phyloP scores from a whole-genome alignment of 2,797 vertebrate genomes.

The Malacoraja senta region DNA sequence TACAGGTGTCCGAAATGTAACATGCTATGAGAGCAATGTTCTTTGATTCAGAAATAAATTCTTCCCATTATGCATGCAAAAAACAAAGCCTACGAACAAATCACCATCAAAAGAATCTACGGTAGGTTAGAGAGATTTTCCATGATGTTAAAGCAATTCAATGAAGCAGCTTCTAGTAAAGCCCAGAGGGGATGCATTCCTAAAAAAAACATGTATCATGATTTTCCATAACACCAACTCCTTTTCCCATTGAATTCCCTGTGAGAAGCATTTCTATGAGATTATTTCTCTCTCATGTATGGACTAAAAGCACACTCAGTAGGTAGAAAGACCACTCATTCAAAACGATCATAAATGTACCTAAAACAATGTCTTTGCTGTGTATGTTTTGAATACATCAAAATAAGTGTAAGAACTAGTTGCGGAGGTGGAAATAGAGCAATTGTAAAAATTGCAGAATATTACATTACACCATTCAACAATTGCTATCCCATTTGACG shows the following conservation, averaged over 20 bases:
- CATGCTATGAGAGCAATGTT: background rate
- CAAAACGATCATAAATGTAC: background rate
- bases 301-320: background rate
- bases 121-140: background rate
- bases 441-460: background rate
- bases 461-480: background rate
- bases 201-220: too few relatives aligned
- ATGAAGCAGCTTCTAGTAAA: background rate
- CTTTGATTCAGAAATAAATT: background rate
- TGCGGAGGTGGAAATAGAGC: background rate
- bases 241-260: too few relatives aligned
- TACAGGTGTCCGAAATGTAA: background rate
- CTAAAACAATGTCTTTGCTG: background rate
- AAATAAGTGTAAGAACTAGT: background rate
- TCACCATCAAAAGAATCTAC: background rate
- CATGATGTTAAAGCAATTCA: slow-evolving; percentile 3
- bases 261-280: too few relatives aligned
- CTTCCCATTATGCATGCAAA: background rate
- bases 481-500: background rate
- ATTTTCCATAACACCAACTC: too few relatives aligned
- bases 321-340: background rate
- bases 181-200: too few relatives aligned
- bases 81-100: background rate
- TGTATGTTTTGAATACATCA: background rate
- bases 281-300: background rate